Evolutionary conservation across 2,797 vertebrate genomes (phyloP).

Genomic region (Aulostomus chinensis): DNA sequence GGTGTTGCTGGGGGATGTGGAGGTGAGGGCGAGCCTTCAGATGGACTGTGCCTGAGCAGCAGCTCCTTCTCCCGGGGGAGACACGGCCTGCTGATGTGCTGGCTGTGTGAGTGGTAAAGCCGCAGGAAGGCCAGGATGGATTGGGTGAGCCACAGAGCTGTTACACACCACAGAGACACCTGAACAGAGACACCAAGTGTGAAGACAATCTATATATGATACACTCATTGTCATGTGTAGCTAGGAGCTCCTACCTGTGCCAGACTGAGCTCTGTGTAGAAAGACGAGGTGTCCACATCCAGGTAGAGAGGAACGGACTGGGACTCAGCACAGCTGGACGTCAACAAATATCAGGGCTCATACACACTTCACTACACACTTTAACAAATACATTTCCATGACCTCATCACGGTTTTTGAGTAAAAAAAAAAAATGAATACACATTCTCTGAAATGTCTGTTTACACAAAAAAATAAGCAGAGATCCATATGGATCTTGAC

Average conservation of each 20-base stretch:
- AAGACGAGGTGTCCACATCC: slow-evolving; percentile 82
- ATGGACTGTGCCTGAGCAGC: slow-evolving; percentile 66
- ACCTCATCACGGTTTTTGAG: no score
- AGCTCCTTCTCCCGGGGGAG: slow-evolving; percentile 82
- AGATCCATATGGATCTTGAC: no score
- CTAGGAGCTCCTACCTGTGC: slow-evolving; percentile 69
- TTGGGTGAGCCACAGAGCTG: slow-evolving; percentile 78
- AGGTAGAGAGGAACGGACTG: slow-evolving; percentile 78
- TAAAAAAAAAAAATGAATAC: no score
- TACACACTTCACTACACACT: no score
- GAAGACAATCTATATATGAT: no score
- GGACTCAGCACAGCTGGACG: slow-evolving; percentile 78
- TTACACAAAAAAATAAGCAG: no score
- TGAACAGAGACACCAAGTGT: slow-evolving; percentile 34
- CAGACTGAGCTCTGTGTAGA: slow-evolving; percentile 79
- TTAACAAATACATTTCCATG: no score
- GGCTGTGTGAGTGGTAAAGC: slow-evolving; percentile 83
- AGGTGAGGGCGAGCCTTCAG: slow-evolving; percentile 63
- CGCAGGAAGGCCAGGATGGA: slow-evolving; percentile 82
- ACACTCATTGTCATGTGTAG: no score
- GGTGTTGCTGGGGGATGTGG: slow-evolving; percentile 57
- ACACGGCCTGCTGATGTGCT: slow-evolving; percentile 77
- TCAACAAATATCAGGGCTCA: slow-evolving; percentile 4
- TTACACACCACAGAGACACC: slow-evolving; percentile 80
- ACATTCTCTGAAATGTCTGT: no score